Conservation (phyloP, 23 tunicate species). For the Trididemnum miniatum region DNA sequence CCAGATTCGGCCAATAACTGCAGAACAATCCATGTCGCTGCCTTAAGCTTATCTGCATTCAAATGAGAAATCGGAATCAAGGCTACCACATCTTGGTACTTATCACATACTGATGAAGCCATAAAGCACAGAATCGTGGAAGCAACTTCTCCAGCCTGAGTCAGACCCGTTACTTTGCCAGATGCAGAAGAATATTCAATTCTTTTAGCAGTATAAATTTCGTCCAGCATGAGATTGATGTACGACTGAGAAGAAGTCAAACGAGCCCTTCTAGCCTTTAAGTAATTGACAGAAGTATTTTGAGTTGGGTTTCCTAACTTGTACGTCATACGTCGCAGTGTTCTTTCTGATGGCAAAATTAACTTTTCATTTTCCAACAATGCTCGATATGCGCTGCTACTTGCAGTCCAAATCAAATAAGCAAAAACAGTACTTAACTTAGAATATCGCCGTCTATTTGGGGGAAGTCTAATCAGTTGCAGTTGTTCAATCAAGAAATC, state of each 20-base stretch:
- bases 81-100: slow-evolving; percentile 27
- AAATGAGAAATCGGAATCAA: slow-evolving; percentile 11
- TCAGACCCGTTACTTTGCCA: slow-evolving; percentile 18
- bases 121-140: slow-evolving; percentile 20
- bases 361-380: slow-evolving; percentile 7
- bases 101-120: slow-evolving; percentile 5
- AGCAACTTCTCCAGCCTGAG: slow-evolving; percentile 2
- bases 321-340: slow-evolving; percentile 19
- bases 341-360: slow-evolving; percentile 27
- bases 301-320: slow-evolving; percentile 2
- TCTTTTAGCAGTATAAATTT: slow-evolving; percentile 11
- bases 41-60: not conserved
- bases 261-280: not conserved
- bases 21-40: slow-evolving; percentile 15
- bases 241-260: not conserved
- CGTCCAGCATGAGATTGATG: not conserved
- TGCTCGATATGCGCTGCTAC: not conserved
- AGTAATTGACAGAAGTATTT: not conserved
- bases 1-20: not conserved
- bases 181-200: slow-evolving; percentile 22
- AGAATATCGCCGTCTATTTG: not conserved
- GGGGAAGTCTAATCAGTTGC: not conserved
- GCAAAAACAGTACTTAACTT: slow-evolving; percentile 8
- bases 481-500: slow-evolving; percentile 7
- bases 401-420: not conserved